Evolutionary conservation across 2,113 vertebrate species (phyloP).

Genomic region (Tiliqua scincoides): DNA sequence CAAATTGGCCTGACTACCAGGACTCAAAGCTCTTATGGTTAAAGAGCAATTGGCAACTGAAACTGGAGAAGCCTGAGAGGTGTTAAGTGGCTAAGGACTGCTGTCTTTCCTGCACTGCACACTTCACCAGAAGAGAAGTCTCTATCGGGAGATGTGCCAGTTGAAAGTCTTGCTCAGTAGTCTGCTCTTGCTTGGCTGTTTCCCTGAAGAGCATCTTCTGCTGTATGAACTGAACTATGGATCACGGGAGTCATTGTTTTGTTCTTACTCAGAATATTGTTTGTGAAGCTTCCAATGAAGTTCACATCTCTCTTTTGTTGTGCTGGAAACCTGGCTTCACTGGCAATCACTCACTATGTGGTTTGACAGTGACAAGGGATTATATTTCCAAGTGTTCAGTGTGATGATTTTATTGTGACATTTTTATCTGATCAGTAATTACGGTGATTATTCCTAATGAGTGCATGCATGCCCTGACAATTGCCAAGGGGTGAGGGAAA

Average conservation of each 20-base stretch:
- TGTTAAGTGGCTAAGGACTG: too few relatives aligned
- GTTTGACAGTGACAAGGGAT: not conserved
- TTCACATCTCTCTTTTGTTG: not conserved
- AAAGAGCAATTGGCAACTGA: too few relatives aligned
- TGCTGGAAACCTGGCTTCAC: not conserved
- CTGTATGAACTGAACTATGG: not conserved
- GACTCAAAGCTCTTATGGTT: too few relatives aligned
- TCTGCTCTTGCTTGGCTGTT: not conserved
- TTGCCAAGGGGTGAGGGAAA: too few relatives aligned
- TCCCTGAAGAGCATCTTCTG: not conserved
- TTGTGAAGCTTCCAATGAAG: not conserved
- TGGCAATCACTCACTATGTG: not conserved
- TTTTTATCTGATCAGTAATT: conserved; percentile 38
- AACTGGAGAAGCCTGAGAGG: too few relatives aligned
- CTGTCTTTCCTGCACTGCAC: too few relatives aligned
- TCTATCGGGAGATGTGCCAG: not conserved
- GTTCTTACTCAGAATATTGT: not conserved
- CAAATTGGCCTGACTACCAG: too few relatives aligned
- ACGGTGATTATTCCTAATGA: conserved; percentile 42
- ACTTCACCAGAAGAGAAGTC: not conserved
- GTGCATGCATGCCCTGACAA: not conserved
- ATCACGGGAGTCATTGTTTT: not conserved
- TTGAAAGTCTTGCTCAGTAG: not conserved
- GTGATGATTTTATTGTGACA: conserved; percentile 30
- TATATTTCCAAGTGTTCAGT: conserved; percentile 10